Base-by-base conservation (phyloP, 2,797 vertebrate species). In the Coregonus suidteri region DNA sequence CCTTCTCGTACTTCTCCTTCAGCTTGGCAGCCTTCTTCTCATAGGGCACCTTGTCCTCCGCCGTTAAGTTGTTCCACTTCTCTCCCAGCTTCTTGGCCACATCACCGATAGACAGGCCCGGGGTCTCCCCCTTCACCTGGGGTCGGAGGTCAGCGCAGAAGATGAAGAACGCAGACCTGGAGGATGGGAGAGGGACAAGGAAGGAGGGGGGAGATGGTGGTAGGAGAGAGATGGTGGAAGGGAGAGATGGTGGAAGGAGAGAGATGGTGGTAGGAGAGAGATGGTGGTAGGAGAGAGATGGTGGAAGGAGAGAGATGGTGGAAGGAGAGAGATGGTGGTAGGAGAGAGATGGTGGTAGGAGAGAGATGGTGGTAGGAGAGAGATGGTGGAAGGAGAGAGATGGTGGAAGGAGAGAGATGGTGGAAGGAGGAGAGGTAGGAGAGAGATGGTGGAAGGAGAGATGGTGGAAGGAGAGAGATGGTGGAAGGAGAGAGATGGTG, bases 1-100 rank as follows among this genome's bases (percentile, higher is more conserved):
- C 98, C 98, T 98, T 98, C 92, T 98, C 95, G 0, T 99, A 99
- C 79, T 98, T 99, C 90, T 99, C 97, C 96, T 99, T 99, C 95
- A 99, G 97, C 75, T 99, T 98, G 16, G 95, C 94, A 0, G 97
- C 97, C 91, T 98, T 99, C 85, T 98, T 98, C 83, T 99, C 98
- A 0, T 95, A 99, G 74, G 97, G 97, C 92, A 96, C 93, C 93
- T 99, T 99, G 81, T 98, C 98, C 78, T 98, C 97, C 18, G 95
- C 87, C n/a, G 93, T 68, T 0, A 96, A 97, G 79, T 95, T 90
- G 89, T 99, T 99, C 98, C 98, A 99, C 97, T 97, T 98, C 93
- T 98, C 97, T 34, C 98, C 98, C 83, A 99, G 92, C 83, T 93
- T 98, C 92, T 98, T 99, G 78, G 98, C 98, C 0, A 98, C 95